Evolutionary conservation across 2,888 invertebrate genomes (phyloP), one percentile per base, ranked within the genome.

Genomic region (Acleris emargana): DNA sequence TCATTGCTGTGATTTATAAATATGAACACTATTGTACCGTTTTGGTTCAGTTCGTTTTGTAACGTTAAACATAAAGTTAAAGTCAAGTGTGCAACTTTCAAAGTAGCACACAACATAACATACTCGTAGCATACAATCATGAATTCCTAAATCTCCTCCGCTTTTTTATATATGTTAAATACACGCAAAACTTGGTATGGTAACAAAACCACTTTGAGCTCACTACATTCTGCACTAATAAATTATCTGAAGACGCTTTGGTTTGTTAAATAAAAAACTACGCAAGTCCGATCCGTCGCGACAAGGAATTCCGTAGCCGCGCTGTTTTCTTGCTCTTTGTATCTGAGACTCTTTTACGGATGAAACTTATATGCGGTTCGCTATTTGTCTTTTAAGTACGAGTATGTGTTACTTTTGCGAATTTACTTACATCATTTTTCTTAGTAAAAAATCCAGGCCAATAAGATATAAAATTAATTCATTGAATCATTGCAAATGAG

Each of bases 211-310:
- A 68, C 63, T 54, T 38, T 62, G 54, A 42, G 75, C 73, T 76
- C 73, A 75, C 76, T 82, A 81, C 80, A 83, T 84, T 79, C 77
- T 76, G 79, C 82, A 81, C 83, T 89, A 90, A 91, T 90, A 86
- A 91, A 91, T 89, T 87, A 84, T 74, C 32, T 55, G 80, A 86
- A 87, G 85, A 83, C 83, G 83, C 79, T 84, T 80, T 79, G 80
- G 82, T 85, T 85, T 83, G 80, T 11, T 38, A 38, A 38, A 54
- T 59, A 64, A 59, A 64, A 60, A 60, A 64, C 59, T 59, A 59
- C 50, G 50, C 64, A 60, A 64, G 54, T 59, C 59, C 59, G 64
- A 60, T 60, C 53, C 59, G 42, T 64, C 54, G 59, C 64, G 59
- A 64, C 64, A 60, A 60, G 59, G 54, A 64, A 64, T 64, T 64